These are phyloP conservation scores for Cygnus buccinator DNA, from an alignment of 2,113 vertebrate genomes.

Conservation along the genomic window DNA sequence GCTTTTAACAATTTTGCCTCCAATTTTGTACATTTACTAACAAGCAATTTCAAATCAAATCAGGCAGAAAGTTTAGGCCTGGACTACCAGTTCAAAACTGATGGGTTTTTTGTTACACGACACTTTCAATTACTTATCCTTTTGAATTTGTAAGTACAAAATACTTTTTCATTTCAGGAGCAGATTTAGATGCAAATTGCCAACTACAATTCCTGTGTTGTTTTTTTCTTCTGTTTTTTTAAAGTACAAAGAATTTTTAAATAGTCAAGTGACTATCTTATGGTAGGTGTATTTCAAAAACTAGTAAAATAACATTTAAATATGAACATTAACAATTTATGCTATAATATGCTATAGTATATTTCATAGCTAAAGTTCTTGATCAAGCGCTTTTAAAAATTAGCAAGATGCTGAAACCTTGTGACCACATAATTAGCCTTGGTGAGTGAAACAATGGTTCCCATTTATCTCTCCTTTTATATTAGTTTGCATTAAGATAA, in stretches of 20 bases:
- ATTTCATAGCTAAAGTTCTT: neutral
- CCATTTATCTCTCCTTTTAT: neutral
- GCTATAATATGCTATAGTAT: neutral
- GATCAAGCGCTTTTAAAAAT: neutral
- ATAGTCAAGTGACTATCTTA: neutral
- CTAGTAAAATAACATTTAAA: neutral
- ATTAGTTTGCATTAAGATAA: neutral
- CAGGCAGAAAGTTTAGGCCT: neutral
- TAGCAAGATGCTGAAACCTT: neutral
- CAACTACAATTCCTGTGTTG: neutral
- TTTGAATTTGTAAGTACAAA: neutral
- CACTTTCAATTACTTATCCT: neutral
- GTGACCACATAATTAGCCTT: neutral
- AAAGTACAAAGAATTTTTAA: neutral
- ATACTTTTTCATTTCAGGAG: neutral
- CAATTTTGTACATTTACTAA: neutral
- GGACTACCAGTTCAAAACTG: neutral
- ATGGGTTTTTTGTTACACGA: neutral
- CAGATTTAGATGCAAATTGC: neutral
- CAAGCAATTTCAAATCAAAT: slow-evolving; percentile 24
- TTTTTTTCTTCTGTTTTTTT: neutral
- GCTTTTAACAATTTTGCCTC: neutral
- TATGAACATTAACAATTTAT: neutral
- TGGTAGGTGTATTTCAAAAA: neutral
- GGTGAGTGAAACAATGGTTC: neutral